Base-by-base conservation (phyloP, 2,888 invertebrate genomes). In the Galeruca laticollis region DNA sequence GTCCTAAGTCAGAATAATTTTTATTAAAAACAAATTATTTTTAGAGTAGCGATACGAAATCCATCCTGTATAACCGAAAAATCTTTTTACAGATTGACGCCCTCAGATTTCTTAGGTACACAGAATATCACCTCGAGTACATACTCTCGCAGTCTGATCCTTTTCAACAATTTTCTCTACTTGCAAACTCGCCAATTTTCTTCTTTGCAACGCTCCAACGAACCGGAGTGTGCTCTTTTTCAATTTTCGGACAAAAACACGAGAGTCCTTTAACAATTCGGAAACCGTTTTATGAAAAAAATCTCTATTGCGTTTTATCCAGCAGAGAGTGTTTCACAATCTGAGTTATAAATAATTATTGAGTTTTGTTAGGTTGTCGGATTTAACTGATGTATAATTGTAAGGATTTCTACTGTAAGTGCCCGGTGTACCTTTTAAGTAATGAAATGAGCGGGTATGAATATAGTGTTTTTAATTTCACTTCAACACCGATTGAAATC, bases 221-320 rank as follows among this genome's bases (percentile, higher is more conserved):
- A 40, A n/a, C 21, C 20, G 18, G n/a, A 62, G 62, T 51, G 37
- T 35, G 62, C 35, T 52, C 52, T 52, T 62, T 62, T 52, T 51
- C 52, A 62, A 62, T 52, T 62, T 62, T 62, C 52, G 35, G 52
- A 52, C 62, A 62, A 37, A 62, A 51, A 62, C 62, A 35, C 49
- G 31, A 21, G 37, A 51, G 37, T 31, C 52, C 20, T 52, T 52
- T 37, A 62, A 21, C 35, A 18, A 37, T 62, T 52, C 62, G 37
- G 33, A n/a, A 31, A 8, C 35, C 57, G 18, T 57, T 57, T 11
- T 26, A 1, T 26, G 2, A 60, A 21, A 47, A 60, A 15, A 31
- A 43, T 60, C 60, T 60, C 31, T 60, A 60, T 60, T 47, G 31
- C 60, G 6, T 26, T 26, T 26, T 26, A 3, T 26, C 26, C 6